Evolutionary conservation across 2,888 invertebrate species (phyloP), one percentile per base, ranked within the genome.

Genomic region (Andrena chrysosceles): DNA sequence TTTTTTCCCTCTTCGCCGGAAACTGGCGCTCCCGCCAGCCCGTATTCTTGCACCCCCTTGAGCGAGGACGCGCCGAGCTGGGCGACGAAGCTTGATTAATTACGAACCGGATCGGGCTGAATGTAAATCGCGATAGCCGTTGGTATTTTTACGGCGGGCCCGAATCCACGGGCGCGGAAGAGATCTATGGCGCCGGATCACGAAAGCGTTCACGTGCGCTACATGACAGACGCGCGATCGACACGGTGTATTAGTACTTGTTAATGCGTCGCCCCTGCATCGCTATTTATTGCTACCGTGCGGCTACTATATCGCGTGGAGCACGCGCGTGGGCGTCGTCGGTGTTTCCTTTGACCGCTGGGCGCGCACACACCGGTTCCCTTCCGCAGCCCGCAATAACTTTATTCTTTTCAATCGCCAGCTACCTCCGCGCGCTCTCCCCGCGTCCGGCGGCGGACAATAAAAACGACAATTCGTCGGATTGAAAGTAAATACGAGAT

Each of bases 201-300:
- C 77, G 83, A 48, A 68, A 73, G 2, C 64, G 83, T 69, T 76
- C 75, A 49, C 78, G 78, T 64, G 78, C 78, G 62, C 23, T 73
- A 77, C 83, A 73, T 74, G 83, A 77, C 63, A 70, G 72, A 82
- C 77, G 72, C 68, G 68, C 77, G 77, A 77, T 83, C 83, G 83
- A 83, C 83, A 83, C 83, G 82, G 77, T 77, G 83, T 83, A 83
- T 83, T 83, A 77, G 74, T 83, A 74, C 67, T 78, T 83, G 74
- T 84, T 84, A 83, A 83, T 77, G 70, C 66, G 72, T 72, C 64
- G 77, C 59, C 23, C 56, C 49, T 56, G 68, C 62, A 49, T 60
- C 49, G 56, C 77, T 83, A 83, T 83, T 83, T 83, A 82, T 83
- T 69, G 73, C 80, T 66, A 67, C 80, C 67, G 80, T 67, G 54